Base-by-base conservation (phyloP, 2,797 vertebrate species). In the Choloepus didactylus region DNA sequence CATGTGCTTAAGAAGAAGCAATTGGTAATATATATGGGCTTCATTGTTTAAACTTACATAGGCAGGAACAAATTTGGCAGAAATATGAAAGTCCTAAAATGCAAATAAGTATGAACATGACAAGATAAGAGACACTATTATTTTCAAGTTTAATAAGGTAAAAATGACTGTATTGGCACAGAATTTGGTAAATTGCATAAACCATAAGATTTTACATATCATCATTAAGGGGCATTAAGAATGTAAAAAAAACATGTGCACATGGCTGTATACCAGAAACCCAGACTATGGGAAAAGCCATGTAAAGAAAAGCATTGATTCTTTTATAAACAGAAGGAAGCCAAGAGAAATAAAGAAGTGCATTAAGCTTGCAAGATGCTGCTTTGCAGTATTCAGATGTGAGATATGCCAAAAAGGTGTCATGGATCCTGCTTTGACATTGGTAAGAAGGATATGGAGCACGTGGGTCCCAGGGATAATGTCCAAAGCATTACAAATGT, bases 31-130 rank as follows among this genome's bases (percentile, higher is more conserved):
- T 60, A 67, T 56, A 44, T 77, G 8, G 6, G n/a, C 72, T 41
- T 81, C 29, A 80, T 67, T 21, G 70, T 69, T 89, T 89, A 87
- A 54, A 80, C 6, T 79, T 81, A 80, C 21, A 90, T 5, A 96
- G 9, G 12, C 56, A 54, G 92, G 49, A 83, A 81, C 59, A 73
- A 46, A 67, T 19, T 60, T 15, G 66, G 5, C 18, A 70, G 5
- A 64, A 75, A 51, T 38, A 76, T 15, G 1, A 19, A 77, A 83
- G 66, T 67, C 3, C 12, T 77, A 12, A 87, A 64, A 89, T 81
- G 3, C 81, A 66, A 79, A 1, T 77, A 89, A 89, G 66, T 62
- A 54, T 41, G 38, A 93, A 35, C 35, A 49, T 56, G 84, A 49
- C 6, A 82, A 79, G 7, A 64, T 56, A 91, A 87, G 23, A 35